Conservation (phyloP, 1,140 invertebrate species). For the Samia ricini region DNA sequence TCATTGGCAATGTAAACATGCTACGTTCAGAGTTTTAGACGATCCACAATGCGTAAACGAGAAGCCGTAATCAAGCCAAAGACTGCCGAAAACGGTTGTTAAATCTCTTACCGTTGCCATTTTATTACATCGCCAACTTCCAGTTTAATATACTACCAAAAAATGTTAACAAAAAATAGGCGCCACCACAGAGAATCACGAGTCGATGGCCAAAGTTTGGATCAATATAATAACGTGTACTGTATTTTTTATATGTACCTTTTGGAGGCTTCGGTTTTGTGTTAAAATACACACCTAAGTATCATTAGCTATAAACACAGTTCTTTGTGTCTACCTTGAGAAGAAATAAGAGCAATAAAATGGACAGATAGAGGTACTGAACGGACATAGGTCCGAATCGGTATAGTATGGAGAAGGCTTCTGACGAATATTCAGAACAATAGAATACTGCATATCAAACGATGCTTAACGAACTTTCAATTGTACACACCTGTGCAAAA, state of each 20-base stretch:
- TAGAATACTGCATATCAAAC: background rate
- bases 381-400: conserved; percentile 29
- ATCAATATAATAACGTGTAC: conserved; percentile 66
- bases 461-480: background rate
- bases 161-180: conserved; percentile 71
- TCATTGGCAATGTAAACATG: background rate
- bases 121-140: conserved; percentile 68
- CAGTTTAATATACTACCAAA: conserved; percentile 62
- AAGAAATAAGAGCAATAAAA: conserved; percentile 72
- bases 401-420: conserved; percentile 41
- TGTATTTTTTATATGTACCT: conserved; percentile 66
- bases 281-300: conserved; percentile 77
- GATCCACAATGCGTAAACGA: conserved; percentile 29
- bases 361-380: conserved; percentile 50
- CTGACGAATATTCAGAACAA: too few species aligned
- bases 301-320: conserved; percentile 75
- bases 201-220: conserved; percentile 48
- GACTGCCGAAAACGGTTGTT: conserved; percentile 61
- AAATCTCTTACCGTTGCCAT: conserved; percentile 68
- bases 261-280: conserved; percentile 66
- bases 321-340: conserved; percentile 69
- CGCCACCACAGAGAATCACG: conserved; percentile 61
- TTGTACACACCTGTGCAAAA: background rate
- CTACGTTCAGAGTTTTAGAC: background rate
- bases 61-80: conserved; percentile 36